These are phyloP conservation scores for Nesogale talazaci DNA, from an alignment of 2,113 vertebrate genomes.

Conservation along the genomic window DNA sequence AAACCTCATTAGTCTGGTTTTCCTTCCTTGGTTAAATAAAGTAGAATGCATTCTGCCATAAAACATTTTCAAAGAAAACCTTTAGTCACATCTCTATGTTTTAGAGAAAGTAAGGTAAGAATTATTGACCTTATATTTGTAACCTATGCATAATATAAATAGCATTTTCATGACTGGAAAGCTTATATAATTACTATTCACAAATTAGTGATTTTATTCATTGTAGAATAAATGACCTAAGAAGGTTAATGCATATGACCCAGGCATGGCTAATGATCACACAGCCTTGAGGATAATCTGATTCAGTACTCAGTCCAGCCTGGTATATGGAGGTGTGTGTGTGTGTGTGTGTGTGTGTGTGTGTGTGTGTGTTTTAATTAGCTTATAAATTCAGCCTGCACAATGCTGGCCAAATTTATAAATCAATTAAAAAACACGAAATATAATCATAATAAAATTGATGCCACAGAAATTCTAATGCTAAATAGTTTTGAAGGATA, in stretches of 20 bases:
- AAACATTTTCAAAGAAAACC: background rate
- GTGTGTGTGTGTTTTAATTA: no score
- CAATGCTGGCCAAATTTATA: slow-evolving; percentile 14
- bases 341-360: no score
- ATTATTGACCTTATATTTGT: background rate
- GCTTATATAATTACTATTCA: background rate
- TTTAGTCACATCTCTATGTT: slow-evolving; percentile 25
- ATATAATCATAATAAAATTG: background rate
- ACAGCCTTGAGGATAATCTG: background rate
- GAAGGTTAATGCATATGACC: background rate
- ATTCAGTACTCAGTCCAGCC: background rate
- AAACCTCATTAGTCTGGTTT: background rate
- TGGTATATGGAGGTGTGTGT: background rate
- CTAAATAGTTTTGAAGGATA: background rate
- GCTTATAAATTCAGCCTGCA: background rate
- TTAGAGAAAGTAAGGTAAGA: slow-evolving; percentile 21
- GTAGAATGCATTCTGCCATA: background rate
- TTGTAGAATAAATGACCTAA: background rate
- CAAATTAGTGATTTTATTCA: background rate
- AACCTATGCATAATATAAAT: background rate
- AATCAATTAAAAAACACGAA: background rate
- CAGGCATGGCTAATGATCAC: background rate
- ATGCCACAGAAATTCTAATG: background rate
- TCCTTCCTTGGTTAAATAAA: background rate
- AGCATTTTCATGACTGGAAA: background rate